Conservation (phyloP, 2,888 invertebrate genomes). For the Napeogenes inachia region DNA sequence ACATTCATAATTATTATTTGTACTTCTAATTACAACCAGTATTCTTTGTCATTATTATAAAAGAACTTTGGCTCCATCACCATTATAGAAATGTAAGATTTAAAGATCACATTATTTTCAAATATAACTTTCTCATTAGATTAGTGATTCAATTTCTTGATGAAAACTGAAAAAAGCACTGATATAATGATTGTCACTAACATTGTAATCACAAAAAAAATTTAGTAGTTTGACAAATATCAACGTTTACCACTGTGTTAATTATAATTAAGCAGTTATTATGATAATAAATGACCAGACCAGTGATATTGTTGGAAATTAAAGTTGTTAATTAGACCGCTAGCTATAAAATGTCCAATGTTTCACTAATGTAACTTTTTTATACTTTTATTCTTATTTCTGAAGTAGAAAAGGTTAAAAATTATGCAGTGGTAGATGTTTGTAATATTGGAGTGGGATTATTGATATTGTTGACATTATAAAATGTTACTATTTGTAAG, state of each 20-base stretch:
- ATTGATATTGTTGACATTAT: slow-evolving; percentile 20
- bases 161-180: too few relatives aligned
- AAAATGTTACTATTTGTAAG: slow-evolving; percentile 18
- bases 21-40: too few relatives aligned
- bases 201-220: too few relatives aligned
- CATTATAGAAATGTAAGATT: too few relatives aligned
- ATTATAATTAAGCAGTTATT: background rate
- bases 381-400: slow-evolving; percentile 42
- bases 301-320: slow-evolving; percentile 1
- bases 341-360: slow-evolving; percentile 31
- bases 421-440: slow-evolving; percentile 26
- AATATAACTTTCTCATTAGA: too few relatives aligned
- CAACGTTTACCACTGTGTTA: background rate
- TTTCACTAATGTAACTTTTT: slow-evolving; percentile 18
- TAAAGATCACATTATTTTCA: too few relatives aligned
- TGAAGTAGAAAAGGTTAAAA: slow-evolving; percentile 26
- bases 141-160: too few relatives aligned
- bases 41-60: too few relatives aligned
- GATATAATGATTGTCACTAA: too few relatives aligned
- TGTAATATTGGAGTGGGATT: slow-evolving; percentile 19
- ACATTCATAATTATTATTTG: too few relatives aligned
- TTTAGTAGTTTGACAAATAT: background rate
- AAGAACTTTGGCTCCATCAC: too few relatives aligned
- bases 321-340: slow-evolving; percentile 30
- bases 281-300: background rate